A percentile compares a stretch with the other conserved stretches of the same genome.
These are phyloP conservation scores for Hafferia zeledoni DNA, from an alignment of 2,797 vertebrate species.

Conservation along the genomic window DNA sequence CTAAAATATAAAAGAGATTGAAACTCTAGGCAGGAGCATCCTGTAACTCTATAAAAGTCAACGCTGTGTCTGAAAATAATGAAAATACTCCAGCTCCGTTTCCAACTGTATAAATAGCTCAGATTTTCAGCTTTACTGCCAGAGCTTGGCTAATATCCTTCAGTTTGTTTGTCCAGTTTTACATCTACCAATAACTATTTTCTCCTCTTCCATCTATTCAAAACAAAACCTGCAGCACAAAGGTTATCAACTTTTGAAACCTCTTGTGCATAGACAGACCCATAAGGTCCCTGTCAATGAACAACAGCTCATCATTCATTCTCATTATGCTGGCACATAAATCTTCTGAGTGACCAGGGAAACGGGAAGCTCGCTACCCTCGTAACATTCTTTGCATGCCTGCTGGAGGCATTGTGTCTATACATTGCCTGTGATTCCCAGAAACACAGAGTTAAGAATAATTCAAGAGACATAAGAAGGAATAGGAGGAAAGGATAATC, in stretches of 20 bases:
- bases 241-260: constrained; percentile 28
- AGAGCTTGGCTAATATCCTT: not conserved
- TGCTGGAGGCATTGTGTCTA: not conserved
- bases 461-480: not conserved
- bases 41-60: not conserved
- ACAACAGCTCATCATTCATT: constrained; percentile 37
- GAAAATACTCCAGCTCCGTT: not conserved
- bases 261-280: not conserved
- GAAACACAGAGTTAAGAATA: not conserved
- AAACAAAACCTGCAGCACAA: constrained; percentile 21
- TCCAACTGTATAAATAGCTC: constrained; percentile 21
- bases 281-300: not conserved
- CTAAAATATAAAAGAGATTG: not conserved
- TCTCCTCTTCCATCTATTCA: not conserved
- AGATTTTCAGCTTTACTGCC: not conserved
- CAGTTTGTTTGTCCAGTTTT: not conserved
- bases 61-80: not conserved
- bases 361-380: not conserved
- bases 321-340: constrained; percentile 37
- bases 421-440: not conserved
- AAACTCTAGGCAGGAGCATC: constrained; percentile 10
- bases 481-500: not conserved
- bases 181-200: not conserved
- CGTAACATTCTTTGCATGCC: constrained; percentile 23
- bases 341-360: constrained; percentile 12